phyloP scores from a whole-genome alignment of 2,888 invertebrate species.

The Hofmannophila pseudospretella region DNA sequence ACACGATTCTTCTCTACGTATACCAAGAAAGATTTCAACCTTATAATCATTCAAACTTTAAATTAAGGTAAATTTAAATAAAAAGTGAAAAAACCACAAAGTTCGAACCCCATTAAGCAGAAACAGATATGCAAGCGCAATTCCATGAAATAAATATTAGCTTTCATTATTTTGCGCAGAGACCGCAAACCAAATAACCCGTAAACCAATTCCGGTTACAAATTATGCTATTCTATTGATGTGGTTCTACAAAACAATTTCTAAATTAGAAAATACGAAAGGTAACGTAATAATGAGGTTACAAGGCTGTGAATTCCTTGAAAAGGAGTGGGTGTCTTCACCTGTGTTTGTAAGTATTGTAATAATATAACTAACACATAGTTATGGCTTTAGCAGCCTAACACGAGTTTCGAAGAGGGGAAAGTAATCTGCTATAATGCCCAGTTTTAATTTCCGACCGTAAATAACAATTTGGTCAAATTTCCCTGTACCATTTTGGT shows the following conservation, averaged over 20 bases:
- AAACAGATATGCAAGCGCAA: not conserved
- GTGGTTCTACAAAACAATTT: constrained; percentile 17
- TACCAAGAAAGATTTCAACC: too few relatives aligned
- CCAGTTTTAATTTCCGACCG: constrained; percentile 70
- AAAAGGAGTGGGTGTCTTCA: constrained; percentile 4
- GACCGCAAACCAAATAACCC: constrained; percentile 20
- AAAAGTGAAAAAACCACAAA: not conserved
- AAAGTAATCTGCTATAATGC: constrained; percentile 65
- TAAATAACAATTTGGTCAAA: constrained; percentile 78
- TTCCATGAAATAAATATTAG: not conserved
- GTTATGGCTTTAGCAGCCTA: constrained; percentile 17
- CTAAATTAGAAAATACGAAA: constrained; percentile 2
- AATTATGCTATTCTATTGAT: constrained; percentile 24
- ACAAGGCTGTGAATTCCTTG: not conserved
- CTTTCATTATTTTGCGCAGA: constrained; percentile 2
- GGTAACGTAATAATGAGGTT: constrained; percentile 3
- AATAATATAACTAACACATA: constrained; percentile 5
- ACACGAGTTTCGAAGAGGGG: constrained; percentile 53
- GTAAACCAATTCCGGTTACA: constrained; percentile 18
- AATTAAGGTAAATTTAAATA: too few relatives aligned
- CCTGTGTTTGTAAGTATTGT: not conserved
- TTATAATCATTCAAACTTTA: too few relatives aligned
- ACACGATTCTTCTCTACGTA: too few relatives aligned
- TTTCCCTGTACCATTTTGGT: constrained; percentile 70
- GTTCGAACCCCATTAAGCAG: not conserved